phyloP scores from a whole-genome alignment of 1,140 invertebrate genomes.

The Monochamus saltuarius region DNA sequence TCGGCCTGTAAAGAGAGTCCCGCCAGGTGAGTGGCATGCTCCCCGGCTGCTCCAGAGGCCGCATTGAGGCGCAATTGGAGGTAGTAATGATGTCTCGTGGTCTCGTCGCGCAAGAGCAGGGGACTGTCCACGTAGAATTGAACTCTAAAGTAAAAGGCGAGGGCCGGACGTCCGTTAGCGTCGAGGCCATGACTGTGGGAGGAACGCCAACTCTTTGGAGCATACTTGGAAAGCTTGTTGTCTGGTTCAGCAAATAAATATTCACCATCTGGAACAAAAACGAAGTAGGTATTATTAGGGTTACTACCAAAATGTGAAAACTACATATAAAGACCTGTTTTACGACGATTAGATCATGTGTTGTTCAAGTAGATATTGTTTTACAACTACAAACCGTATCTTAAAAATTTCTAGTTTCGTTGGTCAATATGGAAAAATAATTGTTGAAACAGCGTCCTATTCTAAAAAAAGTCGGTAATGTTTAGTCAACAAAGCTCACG shows the following conservation, averaged over 20 bases:
- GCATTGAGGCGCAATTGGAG: conserved; percentile 91
- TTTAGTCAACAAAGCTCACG: too few species aligned
- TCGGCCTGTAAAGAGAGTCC: conserved; percentile 75
- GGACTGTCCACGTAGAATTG: conserved; percentile 93
- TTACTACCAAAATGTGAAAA: too few species aligned
- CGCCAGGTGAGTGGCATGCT: conserved; percentile 78
- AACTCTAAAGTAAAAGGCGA: conserved; percentile 89
- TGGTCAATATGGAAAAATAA: too few species aligned
- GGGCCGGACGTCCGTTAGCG: conserved; percentile 82
- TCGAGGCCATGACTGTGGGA: conserved; percentile 89
- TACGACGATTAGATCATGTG: too few species aligned
- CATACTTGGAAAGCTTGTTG: conserved; percentile 93
- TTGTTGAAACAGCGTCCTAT: too few species aligned
- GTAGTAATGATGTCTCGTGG: conserved; percentile 89
- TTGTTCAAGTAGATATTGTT: too few species aligned
- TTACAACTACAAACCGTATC: too few species aligned
- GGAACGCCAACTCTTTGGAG: conserved; percentile 92
- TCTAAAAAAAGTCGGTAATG: too few species aligned
- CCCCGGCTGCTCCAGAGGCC: conserved; percentile 65
- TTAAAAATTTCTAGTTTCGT: too few species aligned
- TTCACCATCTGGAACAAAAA: conserved; percentile 81
- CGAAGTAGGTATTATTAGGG: too few species aligned
- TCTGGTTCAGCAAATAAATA: conserved; percentile 92
- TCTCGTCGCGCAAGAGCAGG: conserved; percentile 82
- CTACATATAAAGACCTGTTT: too few species aligned